A percentile compares a stretch with the other conserved stretches of the same genome.
phyloP scores from a whole-genome alignment of 2,797 vertebrate genomes.

The Sebastiscus tertius region DNA sequence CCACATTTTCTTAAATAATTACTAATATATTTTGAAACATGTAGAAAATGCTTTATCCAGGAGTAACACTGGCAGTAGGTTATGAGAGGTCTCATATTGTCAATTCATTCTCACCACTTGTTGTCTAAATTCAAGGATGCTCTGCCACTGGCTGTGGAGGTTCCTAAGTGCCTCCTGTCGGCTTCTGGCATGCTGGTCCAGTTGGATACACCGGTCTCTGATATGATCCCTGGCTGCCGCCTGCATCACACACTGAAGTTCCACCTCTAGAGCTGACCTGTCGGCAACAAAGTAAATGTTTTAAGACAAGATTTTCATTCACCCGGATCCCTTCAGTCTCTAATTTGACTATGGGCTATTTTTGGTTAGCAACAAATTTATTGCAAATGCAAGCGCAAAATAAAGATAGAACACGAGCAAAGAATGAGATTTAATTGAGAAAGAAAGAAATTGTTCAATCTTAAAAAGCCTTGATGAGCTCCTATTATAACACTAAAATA shows the following conservation, averaged over 20 bases:
- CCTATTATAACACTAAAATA: not conserved
- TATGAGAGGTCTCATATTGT: not conserved
- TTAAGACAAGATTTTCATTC: not conserved
- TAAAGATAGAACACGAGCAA: not conserved
- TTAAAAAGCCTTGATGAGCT: not conserved
- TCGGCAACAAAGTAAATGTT: not conserved
- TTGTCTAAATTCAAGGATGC: conserved; percentile 82
- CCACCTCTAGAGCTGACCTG: conserved; percentile 81
- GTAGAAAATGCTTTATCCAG: not conserved
- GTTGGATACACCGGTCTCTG: conserved; percentile 66
- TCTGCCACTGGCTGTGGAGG: conserved; percentile 80
- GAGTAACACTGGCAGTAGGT: not conserved
- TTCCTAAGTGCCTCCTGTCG: conserved; percentile 70
- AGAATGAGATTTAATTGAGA: not conserved
- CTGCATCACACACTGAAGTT: conserved; percentile 79
- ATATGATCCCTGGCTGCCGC: conserved; percentile 75
- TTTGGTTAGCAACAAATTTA: not conserved
- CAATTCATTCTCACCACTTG: conserved; percentile 76
- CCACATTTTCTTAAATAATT: not conserved
- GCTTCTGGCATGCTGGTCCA: conserved; percentile 71
- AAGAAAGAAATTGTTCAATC: not conserved
- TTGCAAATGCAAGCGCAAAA: not conserved
- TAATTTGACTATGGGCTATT: not conserved
- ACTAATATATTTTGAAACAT: not conserved
- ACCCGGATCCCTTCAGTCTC: not conserved